Percentiles rank a stretch among this genome's conserved stretches.
phyloP scores from a whole-genome alignment of 2,797 vertebrate genomes.

The Halcyon smyrnensis region DNA sequence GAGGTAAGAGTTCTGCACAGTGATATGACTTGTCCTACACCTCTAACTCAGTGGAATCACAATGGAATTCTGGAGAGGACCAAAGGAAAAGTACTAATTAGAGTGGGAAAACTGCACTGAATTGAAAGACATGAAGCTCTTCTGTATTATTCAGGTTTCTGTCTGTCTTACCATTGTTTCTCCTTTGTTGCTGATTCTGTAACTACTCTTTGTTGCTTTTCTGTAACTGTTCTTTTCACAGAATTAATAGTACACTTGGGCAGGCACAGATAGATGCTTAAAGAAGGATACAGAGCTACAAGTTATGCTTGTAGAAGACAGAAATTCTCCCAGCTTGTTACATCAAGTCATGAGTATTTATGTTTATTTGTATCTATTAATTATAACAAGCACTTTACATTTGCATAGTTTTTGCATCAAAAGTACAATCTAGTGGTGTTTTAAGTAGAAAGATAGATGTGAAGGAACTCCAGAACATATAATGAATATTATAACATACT shows the following conservation, averaged over 20 bases:
- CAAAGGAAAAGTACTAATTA: background rate
- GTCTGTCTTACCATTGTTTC: background rate
- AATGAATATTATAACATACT: background rate
- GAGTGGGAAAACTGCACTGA: background rate
- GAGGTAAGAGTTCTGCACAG: background rate
- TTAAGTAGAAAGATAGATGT: background rate
- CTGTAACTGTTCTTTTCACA: too few species aligned
- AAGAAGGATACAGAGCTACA: background rate
- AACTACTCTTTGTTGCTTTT: background rate
- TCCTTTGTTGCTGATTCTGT: background rate
- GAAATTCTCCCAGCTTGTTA: background rate
- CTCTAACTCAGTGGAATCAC: background rate
- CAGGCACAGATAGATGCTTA: background rate
- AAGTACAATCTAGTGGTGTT: too few species aligned
- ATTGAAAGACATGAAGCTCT: background rate
- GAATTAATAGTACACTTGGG: background rate
- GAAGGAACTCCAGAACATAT: background rate
- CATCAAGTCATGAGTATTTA: background rate
- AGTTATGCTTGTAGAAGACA: background rate
- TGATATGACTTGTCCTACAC: background rate
- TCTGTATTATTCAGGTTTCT: background rate
- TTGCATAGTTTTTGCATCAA: background rate
- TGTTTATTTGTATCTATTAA: background rate
- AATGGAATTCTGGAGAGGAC: background rate
- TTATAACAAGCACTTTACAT: background rate